These are phyloP conservation scores for Scaptomyza flava DNA, from an alignment of 2,888 invertebrate genomes.

Conservation along the genomic window DNA sequence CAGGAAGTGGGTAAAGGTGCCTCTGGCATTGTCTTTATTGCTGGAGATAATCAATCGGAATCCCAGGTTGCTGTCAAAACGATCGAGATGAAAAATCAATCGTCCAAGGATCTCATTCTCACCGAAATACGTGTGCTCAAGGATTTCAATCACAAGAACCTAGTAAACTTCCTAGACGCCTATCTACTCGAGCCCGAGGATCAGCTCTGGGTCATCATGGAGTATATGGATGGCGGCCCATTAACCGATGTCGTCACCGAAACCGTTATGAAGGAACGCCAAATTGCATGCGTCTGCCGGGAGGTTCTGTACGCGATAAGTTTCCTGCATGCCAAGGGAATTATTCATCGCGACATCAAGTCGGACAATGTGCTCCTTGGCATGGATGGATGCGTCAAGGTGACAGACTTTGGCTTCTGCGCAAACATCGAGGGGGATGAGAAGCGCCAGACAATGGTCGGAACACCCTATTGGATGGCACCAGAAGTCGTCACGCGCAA, in stretches of 20 bases:
- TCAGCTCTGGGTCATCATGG: slow-evolving; percentile 98
- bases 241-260: slow-evolving; percentile 98
- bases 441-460: slow-evolving; percentile 98
- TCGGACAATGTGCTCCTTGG: slow-evolving; percentile 98
- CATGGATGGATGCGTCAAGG: slow-evolving; percentile 96
- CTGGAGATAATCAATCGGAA: slow-evolving; percentile 90
- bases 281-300: slow-evolving; percentile 97
- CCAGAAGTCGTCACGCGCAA: slow-evolving; percentile 97
- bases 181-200: slow-evolving; percentile 95
- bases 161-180: slow-evolving; percentile 97
- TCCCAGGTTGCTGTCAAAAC: slow-evolving; percentile 97
- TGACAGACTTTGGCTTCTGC: slow-evolving; percentile 99
- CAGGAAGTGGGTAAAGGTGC: slow-evolving; percentile 96
- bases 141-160: slow-evolving; percentile 95
- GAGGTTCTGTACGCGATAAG: slow-evolving; percentile 95
- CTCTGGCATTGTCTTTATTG: slow-evolving; percentile 96
- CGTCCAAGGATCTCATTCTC: slow-evolving; percentile 97
- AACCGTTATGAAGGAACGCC: slow-evolving; percentile 97
- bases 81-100: slow-evolving; percentile 97
- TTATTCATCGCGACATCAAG: slow-evolving; percentile 97
- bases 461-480: slow-evolving; percentile 99
- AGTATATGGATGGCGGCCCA: slow-evolving; percentile 96
- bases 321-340: slow-evolving; percentile 94
- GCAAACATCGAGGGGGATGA: slow-evolving; percentile 97
- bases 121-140: slow-evolving; percentile 97